Conservation (phyloP, 2,113 vertebrate genomes). For the Nesoenas mayeri region DNA sequence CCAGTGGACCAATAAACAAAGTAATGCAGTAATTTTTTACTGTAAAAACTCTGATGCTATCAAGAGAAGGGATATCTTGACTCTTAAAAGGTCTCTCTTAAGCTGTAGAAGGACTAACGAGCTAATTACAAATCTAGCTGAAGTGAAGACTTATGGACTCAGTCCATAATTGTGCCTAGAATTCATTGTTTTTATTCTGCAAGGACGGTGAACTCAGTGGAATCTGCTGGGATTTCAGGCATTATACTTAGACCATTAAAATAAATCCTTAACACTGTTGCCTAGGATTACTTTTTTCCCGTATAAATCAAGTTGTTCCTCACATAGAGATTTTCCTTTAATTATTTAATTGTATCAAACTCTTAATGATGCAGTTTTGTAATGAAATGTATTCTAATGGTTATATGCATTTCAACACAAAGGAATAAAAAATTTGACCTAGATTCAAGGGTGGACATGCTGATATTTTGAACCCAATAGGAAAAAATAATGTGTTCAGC, state of each 20-base stretch:
- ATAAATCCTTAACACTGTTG: background rate
- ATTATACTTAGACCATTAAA: background rate
- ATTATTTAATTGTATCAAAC: background rate
- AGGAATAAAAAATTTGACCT: background rate
- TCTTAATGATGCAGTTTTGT: background rate
- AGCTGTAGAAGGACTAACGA: background rate
- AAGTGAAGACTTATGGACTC: background rate
- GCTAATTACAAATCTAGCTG: constrained; percentile 33
- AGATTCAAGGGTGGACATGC: background rate
- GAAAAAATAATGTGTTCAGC: background rate
- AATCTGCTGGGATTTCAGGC: constrained; percentile 3
- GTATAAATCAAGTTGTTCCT: background rate
- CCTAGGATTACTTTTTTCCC: background rate
- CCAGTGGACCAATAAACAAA: background rate
- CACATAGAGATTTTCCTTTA: background rate
- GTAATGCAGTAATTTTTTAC: background rate
- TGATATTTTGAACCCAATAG: background rate
- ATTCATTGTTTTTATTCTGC: background rate
- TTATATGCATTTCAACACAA: background rate
- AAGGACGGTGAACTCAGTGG: background rate
- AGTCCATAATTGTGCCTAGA: background rate
- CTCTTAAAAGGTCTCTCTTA: background rate
- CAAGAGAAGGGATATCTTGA: background rate
- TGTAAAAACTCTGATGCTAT: background rate
- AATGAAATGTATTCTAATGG: background rate